Percentiles rank a stretch among this genome's conserved stretches.
Conservation (phyloP, 2,797 vertebrate species). For the Hylomyscus alleni region DNA sequence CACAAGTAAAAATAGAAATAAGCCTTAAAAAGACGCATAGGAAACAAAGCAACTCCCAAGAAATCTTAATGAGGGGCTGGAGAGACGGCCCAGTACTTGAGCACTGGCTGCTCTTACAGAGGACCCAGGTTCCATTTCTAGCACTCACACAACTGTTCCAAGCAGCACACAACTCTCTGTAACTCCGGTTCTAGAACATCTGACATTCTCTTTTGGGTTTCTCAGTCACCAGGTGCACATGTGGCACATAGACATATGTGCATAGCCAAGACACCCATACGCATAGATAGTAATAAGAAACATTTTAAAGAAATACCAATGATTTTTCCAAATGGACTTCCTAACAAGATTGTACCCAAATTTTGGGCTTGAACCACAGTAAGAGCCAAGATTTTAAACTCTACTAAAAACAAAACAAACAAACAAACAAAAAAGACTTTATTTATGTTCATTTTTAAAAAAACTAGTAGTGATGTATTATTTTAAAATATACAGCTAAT, state of each 20-base stretch:
- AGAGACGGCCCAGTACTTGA: background rate
- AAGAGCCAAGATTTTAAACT: too few relatives aligned
- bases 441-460: too few relatives aligned
- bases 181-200: background rate
- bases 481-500: too few relatives aligned
- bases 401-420: too few relatives aligned
- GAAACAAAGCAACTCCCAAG: background rate
- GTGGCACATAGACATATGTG: background rate
- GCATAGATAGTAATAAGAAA: background rate
- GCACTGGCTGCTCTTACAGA: background rate
- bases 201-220: background rate
- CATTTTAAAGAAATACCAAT: constrained; percentile 31
- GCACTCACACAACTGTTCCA: too few relatives aligned
- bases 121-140: background rate
- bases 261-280: background rate
- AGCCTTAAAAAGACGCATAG: background rate
- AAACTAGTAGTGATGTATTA: too few relatives aligned
- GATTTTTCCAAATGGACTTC: background rate
- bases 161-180: background rate
- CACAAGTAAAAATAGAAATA: background rate
- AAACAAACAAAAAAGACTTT: too few relatives aligned
- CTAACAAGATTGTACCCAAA: background rate
- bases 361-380: too few relatives aligned
- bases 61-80: background rate
- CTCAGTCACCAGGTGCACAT: background rate